These are phyloP conservation scores for Drosophila jambulina DNA, from an alignment of 1,140 invertebrate species.

Conservation along the genomic window DNA sequence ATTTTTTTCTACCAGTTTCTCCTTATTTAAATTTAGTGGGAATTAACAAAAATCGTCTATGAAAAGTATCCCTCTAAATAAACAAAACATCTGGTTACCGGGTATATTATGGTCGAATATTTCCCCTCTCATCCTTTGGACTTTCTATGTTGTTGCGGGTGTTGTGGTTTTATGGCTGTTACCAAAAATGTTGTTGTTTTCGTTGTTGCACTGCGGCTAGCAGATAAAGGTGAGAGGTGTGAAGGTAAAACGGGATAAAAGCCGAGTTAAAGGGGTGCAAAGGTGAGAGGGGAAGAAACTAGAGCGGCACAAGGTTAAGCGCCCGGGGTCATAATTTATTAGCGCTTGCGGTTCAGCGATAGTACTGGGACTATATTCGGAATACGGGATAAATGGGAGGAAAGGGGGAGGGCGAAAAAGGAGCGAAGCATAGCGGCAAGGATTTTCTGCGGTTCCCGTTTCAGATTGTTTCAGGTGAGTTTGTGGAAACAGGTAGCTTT, in stretches of 20 bases:
- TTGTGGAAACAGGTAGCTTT: conserved; percentile 43
- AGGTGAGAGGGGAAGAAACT: conserved; percentile 17
- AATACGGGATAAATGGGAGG: conserved; percentile 36
- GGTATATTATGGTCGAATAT: conserved; percentile 1
- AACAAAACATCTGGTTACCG: background rate
- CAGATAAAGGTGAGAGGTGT: conserved; percentile 49
- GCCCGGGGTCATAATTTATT: conserved; percentile 76
- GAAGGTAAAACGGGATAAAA: conserved; percentile 9
- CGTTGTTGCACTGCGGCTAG: conserved; percentile 38
- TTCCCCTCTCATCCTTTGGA: conserved; percentile 9
- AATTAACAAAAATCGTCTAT: too few species aligned
- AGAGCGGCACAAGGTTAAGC: conserved; percentile 72
- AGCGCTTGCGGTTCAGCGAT: conserved; percentile 68
- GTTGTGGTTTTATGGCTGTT: conserved; percentile 65
- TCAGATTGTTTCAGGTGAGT: conserved; percentile 69
- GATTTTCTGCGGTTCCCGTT: conserved; percentile 59
- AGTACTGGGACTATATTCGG: conserved; percentile 16
- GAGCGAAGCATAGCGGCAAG: conserved; percentile 18
- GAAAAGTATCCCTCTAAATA: too few species aligned
- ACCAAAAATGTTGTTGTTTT: conserved; percentile 33
- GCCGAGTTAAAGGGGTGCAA: background rate
- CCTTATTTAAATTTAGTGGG: background rate
- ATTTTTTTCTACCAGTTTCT: background rate
- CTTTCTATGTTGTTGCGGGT: conserved; percentile 69
- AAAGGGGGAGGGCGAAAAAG: too few species aligned